phyloP scores from a whole-genome alignment of 1,140 invertebrate genomes.

The Drosophila ironensis region DNA sequence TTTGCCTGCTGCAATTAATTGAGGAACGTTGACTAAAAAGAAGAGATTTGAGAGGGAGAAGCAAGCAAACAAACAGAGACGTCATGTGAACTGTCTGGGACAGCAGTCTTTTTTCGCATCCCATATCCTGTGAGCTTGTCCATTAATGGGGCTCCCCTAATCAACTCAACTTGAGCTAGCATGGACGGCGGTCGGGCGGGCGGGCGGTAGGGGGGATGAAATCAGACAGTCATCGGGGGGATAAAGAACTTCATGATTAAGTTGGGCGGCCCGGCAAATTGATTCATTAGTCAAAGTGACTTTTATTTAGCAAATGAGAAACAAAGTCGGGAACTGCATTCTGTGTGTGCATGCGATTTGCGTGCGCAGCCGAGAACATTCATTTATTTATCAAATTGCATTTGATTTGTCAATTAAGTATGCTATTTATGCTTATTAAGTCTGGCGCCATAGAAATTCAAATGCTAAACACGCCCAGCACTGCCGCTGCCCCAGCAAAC shows the following conservation, averaged over 20 bases:
- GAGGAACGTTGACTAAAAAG: constrained; percentile 59
- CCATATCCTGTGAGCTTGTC: constrained; percentile 73
- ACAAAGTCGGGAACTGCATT: constrained; percentile 17
- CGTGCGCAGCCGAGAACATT: constrained; percentile 15
- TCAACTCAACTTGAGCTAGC: constrained; percentile 45
- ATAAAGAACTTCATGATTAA: constrained; percentile 56
- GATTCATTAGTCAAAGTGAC: constrained; percentile 80
- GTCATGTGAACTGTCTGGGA: constrained; percentile 73
- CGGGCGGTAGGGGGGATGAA: background rate
- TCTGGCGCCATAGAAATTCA: constrained; percentile 33
- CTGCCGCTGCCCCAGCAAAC: constrained; percentile 18
- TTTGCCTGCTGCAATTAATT: constrained; percentile 69
- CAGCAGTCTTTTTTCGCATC: constrained; percentile 52
- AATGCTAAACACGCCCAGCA: constrained; percentile 64
- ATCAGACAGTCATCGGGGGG: constrained; percentile 42
- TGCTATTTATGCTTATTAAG: constrained; percentile 72
- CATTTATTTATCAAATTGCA: constrained; percentile 73
- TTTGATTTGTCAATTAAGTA: constrained; percentile 80
- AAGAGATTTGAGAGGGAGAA: constrained; percentile 14
- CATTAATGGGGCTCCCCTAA: constrained; percentile 74
- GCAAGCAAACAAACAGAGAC: constrained; percentile 68
- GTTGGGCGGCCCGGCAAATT: constrained; percentile 61
- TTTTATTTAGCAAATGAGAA: constrained; percentile 66
- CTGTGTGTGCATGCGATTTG: constrained; percentile 24
- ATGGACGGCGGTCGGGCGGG: background rate